Percentiles rank a stretch among this genome's conserved stretches.
phyloP scores from a whole-genome alignment of 2,888 invertebrate species.

The Diarsia dahlii region DNA sequence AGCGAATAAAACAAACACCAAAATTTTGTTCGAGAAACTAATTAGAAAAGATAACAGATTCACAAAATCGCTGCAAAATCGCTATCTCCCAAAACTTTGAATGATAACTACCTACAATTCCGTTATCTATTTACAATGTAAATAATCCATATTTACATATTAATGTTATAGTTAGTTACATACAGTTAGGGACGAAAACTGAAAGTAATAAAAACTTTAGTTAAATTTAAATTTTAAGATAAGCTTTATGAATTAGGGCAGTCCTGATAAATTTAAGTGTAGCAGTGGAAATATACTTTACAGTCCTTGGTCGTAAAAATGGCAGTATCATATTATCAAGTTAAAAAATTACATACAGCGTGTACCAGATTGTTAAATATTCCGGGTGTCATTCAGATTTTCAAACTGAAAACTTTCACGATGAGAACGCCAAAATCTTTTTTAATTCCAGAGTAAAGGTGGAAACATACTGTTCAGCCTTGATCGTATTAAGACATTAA shows the following conservation, averaged over 20 bases:
- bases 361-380: neutral
- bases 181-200: constrained; percentile 56
- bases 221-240: constrained; percentile 57
- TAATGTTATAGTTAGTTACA: constrained; percentile 60
- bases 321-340: neutral
- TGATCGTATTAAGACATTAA: neutral
- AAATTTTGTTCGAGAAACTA: constrained; percentile 26
- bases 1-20: constrained; percentile 26
- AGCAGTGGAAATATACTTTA: constrained; percentile 14
- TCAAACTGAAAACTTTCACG: neutral
- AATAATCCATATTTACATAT: constrained; percentile 64
- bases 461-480: neutral
- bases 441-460: neutral
- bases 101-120: constrained; percentile 67
- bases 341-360: neutral
- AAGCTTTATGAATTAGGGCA: constrained; percentile 60
- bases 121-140: constrained; percentile 67
- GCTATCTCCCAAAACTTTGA: constrained; percentile 62
- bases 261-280: constrained; percentile 29
- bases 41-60: constrained; percentile 46
- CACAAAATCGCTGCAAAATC: constrained; percentile 47
- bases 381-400: neutral
- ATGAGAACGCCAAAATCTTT: neutral
- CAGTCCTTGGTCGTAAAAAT: neutral
- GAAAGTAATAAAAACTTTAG: constrained; percentile 62